Conservation (phyloP, 2,113 vertebrate species). For the Chlorocebus sabaeus region DNA sequence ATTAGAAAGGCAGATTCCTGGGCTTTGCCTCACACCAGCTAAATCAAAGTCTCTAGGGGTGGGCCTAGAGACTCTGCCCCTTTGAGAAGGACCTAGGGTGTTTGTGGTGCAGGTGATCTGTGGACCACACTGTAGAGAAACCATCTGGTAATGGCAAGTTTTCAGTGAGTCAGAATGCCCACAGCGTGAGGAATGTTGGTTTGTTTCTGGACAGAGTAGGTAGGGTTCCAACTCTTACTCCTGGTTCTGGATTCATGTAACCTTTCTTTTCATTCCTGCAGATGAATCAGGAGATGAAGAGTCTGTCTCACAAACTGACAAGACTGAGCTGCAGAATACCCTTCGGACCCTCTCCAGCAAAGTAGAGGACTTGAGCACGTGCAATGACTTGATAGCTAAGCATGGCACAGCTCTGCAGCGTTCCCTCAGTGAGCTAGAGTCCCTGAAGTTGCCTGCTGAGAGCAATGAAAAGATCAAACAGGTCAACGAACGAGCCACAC, state of each 20-base stretch:
- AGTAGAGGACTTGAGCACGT: conserved; percentile 96
- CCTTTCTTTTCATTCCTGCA: conserved; percentile 60
- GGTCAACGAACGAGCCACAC: conserved; percentile 94
- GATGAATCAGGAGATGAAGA: conserved; percentile 96
- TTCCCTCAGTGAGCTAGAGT: conserved; percentile 96
- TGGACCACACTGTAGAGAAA: neutral
- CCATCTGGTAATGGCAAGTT: neutral
- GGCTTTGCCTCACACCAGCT: neutral
- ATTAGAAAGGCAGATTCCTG: neutral
- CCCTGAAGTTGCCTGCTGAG: conserved; percentile 87
- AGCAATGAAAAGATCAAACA: conserved; percentile 95
- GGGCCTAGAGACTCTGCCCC: neutral
- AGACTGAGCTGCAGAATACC: conserved; percentile 93
- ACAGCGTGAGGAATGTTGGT: neutral
- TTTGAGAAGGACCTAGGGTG: neutral
- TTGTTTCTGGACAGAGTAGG: neutral
- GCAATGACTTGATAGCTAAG: conserved; percentile 97
- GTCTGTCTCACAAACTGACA: conserved; percentile 86
- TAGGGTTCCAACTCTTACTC: neutral
- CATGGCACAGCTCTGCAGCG: conserved; percentile 96
- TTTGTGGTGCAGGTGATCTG: neutral
- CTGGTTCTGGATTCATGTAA: neutral
- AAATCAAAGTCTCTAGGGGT: neutral
- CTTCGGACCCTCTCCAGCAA: conserved; percentile 93
- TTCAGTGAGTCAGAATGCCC: neutral